Conservation (phyloP, 2,888 invertebrate genomes). For the Drosophila hamatofila region DNA sequence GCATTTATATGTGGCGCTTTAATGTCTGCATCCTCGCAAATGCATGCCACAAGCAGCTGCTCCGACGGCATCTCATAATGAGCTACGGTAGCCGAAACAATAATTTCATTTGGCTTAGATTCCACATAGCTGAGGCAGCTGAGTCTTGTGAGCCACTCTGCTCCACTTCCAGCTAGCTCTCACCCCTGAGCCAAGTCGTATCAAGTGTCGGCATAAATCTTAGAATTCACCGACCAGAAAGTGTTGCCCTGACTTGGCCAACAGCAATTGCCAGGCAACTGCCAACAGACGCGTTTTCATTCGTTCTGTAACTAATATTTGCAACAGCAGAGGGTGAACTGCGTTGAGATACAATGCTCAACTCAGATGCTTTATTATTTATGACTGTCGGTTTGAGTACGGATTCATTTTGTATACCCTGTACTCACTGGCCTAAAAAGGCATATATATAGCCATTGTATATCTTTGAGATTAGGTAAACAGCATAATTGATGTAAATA, state of each 20-base stretch:
- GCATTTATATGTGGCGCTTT: constrained; percentile 29
- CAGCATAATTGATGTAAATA: too few species aligned
- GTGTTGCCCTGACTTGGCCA: constrained; percentile 71
- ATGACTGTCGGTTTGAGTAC: constrained; percentile 75
- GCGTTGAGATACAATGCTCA: too few species aligned
- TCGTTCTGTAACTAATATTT: constrained; percentile 26
- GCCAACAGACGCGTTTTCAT: constrained; percentile 16
- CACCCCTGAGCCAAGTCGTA: constrained; percentile 26
- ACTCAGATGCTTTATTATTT: constrained; percentile 71
- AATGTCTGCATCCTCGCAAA: constrained; percentile 49
- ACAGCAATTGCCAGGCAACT: constrained; percentile 36
- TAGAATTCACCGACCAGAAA: constrained; percentile 76
- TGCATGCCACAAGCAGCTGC: constrained; percentile 55
- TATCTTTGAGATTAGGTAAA: not conserved
- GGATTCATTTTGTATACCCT: constrained; percentile 59
- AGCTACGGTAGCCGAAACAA: constrained; percentile 45
- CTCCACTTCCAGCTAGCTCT: not conserved
- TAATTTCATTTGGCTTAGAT: constrained; percentile 48
- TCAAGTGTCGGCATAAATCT: constrained; percentile 79
- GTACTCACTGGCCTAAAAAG: not conserved
- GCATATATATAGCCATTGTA: not conserved
- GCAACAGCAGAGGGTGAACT: constrained; percentile 49
- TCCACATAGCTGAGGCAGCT: constrained; percentile 71
- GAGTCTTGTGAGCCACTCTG: constrained; percentile 32
- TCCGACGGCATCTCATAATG: constrained; percentile 14